phyloP scores from a whole-genome alignment of 2,797 vertebrate species.

The Pogoniulus pusillus region DNA sequence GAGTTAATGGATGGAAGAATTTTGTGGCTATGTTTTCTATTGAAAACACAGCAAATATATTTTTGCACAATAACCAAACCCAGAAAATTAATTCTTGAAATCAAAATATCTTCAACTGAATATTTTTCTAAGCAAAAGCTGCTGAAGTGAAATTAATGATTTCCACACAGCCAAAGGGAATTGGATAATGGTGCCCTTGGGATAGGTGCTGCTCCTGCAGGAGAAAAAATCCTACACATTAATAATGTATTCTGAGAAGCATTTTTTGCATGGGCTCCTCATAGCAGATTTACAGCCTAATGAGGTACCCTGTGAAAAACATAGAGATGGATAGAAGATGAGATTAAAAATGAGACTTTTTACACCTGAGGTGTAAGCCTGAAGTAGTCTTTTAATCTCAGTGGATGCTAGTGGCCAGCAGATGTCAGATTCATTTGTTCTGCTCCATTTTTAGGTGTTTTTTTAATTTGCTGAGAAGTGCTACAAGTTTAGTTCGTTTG shows the following conservation, averaged over 20 bases:
- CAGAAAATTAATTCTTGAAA: background rate
- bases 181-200: background rate
- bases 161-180: background rate
- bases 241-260: background rate
- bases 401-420: background rate
- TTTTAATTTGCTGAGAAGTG: background rate
- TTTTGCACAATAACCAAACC: conserved; percentile 2
- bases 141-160: conserved; percentile 12
- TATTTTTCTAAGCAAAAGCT: conserved; percentile 23
- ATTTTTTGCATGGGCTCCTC: background rate
- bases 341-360: background rate
- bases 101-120: background rate
- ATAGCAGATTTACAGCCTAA: background rate
- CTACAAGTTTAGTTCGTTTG: no score
- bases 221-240: background rate
- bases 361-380: background rate
- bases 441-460: background rate
- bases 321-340: background rate
- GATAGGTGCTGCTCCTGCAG: background rate
- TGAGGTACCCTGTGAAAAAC: background rate
- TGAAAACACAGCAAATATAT: background rate
- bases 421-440: background rate
- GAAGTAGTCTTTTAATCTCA: background rate
- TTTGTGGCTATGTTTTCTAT: background rate
- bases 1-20: conserved; percentile 2